Evolutionary conservation across 2,888 invertebrate species (phyloP).

Genomic region (Eretmocerus hayati): DNA sequence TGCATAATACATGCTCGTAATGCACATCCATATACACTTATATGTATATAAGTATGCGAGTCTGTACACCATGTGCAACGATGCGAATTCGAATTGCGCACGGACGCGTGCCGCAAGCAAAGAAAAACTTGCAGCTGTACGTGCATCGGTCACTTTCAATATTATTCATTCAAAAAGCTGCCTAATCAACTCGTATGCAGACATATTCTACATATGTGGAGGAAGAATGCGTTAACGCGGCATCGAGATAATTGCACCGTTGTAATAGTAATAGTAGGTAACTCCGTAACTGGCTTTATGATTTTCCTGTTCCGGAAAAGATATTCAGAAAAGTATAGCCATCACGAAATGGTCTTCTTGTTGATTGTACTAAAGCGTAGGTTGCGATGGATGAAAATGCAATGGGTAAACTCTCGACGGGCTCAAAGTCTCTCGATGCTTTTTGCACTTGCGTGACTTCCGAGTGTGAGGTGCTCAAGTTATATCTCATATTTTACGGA

Average conservation of each 20-base stretch:
- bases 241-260: not conserved
- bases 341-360: not conserved
- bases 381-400: no score
- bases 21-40: not conserved
- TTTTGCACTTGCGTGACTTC: conserved; percentile 17
- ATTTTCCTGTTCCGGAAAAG: conserved; percentile 18
- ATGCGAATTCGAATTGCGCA: conserved; percentile 14
- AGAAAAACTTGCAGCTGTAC: no score
- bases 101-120: conserved; percentile 7
- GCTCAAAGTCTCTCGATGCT: not conserved
- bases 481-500: no score
- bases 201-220: no score
- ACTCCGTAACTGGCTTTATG: not conserved
- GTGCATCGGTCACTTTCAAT: conserved; percentile 10
- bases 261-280: conserved; percentile 1
- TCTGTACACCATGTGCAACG: conserved; percentile 1
- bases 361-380: no score
- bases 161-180: no score
- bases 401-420: no score
- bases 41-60: not conserved
- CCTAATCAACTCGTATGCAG: no score
- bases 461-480: no score
- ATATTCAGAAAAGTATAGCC: not conserved
- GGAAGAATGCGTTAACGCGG: no score
- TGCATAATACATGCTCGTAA: conserved; percentile 34